Evolutionary conservation across 92 coral and sea anemone genomes (phyloP).

Genomic region (Scolanthus callimorphus): DNA sequence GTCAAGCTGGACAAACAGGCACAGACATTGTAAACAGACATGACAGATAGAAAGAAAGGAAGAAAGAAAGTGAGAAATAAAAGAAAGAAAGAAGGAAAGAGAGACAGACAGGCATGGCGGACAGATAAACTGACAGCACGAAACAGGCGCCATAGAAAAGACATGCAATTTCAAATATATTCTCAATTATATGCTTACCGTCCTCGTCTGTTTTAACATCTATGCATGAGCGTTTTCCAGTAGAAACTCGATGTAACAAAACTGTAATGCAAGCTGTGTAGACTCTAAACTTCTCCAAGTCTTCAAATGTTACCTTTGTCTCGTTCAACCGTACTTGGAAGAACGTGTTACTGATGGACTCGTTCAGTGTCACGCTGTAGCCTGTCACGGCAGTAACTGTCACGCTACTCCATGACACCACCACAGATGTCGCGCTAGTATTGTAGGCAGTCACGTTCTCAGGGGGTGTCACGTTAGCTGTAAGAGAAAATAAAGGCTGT

Average conservation of each 20-base stretch:
- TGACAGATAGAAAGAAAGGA: background rate
- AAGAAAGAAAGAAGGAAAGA: too few relatives aligned
- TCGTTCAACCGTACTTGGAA: background rate
- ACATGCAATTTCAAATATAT: too few relatives aligned
- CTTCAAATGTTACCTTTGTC: constrained; percentile 5
- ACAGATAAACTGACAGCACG: too few relatives aligned
- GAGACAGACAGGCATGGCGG: too few relatives aligned
- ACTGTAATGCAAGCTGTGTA: constrained; percentile 12
- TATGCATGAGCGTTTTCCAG: constrained; percentile 5
- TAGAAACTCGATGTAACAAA: background rate
- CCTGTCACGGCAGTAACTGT: background rate
- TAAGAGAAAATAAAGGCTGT: background rate
- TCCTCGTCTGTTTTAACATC: constrained; percentile 27
- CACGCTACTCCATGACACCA: background rate
- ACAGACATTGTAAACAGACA: constrained; percentile 2
- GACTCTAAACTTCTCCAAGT: constrained; percentile 7
- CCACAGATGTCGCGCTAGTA: background rate
- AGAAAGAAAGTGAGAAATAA: background rate
- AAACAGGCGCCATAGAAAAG: too few relatives aligned
- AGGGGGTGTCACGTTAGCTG: background rate
- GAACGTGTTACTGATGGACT: background rate
- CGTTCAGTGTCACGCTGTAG: constrained; percentile 19
- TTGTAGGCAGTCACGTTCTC: background rate
- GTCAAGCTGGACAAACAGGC: too few relatives aligned
- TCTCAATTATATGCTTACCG: constrained; percentile 4